These are phyloP conservation scores for Gymnopithys bicolor DNA, from an alignment of 2,797 vertebrate species.

Conservation along the genomic window DNA sequence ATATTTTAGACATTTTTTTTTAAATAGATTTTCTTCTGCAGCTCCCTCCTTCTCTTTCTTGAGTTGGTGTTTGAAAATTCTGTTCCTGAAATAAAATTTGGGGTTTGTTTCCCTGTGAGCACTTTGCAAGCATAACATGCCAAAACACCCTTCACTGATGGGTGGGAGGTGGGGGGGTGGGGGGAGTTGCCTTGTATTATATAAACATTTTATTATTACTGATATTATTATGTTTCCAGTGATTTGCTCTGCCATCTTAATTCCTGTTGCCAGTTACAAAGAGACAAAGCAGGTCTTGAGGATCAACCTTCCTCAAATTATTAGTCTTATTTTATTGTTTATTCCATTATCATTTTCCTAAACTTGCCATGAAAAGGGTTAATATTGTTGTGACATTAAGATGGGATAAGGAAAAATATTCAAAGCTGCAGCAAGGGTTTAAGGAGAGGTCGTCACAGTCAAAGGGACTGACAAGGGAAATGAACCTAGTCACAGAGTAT, in stretches of 20 bases:
- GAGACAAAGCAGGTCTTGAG: conserved; percentile 25
- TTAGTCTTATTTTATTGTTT: conserved; percentile 3
- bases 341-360: conserved; percentile 4
- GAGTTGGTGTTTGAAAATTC: not conserved
- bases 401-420: conserved; percentile 2
- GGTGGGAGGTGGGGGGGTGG: too few species aligned
- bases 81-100: not conserved
- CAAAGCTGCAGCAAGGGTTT: not conserved
- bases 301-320: conserved; percentile 32
- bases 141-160: too few species aligned
- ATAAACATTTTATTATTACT: not conserved
- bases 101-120: not conserved
- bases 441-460: not conserved
- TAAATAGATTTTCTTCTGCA: not conserved
- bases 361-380: not conserved
- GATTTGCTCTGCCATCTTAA: conserved; percentile 11
- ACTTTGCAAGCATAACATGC: not conserved
- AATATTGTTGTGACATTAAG: conserved; percentile 19
- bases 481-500: not conserved
- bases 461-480: conserved; percentile 4
- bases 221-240: not conserved
- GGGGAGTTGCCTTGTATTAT: not conserved
- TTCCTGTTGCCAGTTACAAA: conserved; percentile 16
- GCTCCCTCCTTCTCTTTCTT: not conserved
- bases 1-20: not conserved